phyloP scores from a whole-genome alignment of 2,113 vertebrate species.

The Phalacrocorax pelagicus region DNA sequence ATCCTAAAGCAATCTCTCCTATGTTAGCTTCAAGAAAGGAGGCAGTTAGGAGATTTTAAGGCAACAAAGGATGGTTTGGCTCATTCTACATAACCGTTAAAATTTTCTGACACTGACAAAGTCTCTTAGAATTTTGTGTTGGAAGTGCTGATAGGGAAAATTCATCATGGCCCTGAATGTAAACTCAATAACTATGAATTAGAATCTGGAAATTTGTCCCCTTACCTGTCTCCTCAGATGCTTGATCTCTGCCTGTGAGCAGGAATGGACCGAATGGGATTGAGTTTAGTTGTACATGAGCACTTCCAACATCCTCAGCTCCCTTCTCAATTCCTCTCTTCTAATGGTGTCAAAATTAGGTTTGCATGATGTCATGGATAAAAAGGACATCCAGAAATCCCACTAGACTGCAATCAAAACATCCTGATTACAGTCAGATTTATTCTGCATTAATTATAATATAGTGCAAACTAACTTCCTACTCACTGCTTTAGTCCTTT shows the following conservation, averaged over 20 bases:
- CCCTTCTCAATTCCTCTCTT: background rate
- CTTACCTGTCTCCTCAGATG: background rate
- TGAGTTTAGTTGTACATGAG: background rate
- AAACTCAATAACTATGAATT: background rate
- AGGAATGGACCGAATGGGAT: background rate
- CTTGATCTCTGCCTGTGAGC: background rate
- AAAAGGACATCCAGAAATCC: slow-evolving; percentile 29
- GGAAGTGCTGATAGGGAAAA: background rate
- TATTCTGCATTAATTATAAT: slow-evolving; percentile 33
- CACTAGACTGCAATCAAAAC: slow-evolving; percentile 37
- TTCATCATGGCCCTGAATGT: background rate
- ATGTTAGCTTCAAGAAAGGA: background rate
- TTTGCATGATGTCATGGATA: background rate
- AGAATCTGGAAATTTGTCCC: background rate
- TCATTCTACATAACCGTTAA: background rate
- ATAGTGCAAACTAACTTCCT: background rate
- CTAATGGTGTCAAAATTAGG: background rate
- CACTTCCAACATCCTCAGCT: background rate
- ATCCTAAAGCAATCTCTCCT: background rate
- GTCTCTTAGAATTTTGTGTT: background rate
- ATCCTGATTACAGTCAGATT: slow-evolving; percentile 48
- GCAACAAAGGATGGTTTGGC: background rate
- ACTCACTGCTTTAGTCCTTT: background rate
- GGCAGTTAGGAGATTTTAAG: background rate
- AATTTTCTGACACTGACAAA: background rate